Percentiles rank a stretch among this genome's conserved stretches.
These are phyloP conservation scores for Pangasianodon hypophthalmus DNA, from an alignment of 2,113 vertebrate species.

Conservation along the genomic window DNA sequence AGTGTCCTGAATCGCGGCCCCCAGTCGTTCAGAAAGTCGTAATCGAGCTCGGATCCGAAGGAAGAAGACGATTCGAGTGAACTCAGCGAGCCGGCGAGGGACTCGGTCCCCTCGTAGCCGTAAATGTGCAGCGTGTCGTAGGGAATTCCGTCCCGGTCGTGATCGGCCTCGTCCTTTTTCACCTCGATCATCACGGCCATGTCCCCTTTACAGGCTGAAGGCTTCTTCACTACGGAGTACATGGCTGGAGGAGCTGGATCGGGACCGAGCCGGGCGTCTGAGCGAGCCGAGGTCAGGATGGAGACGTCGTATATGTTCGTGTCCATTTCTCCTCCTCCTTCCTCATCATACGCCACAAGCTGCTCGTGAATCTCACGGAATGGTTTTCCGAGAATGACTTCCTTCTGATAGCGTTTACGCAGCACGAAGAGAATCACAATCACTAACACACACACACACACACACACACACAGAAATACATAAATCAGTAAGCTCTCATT, in stretches of 20 bases:
- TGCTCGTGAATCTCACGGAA: slow-evolving; percentile 93
- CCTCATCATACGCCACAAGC: slow-evolving; percentile 93
- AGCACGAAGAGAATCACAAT: slow-evolving; percentile 83
- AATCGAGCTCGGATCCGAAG: slow-evolving; percentile 84
- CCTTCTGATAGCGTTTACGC: slow-evolving; percentile 84
- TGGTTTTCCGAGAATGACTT: slow-evolving; percentile 77
- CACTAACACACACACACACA: slow-evolving; percentile 69
- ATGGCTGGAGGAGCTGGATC: slow-evolving; percentile 66
- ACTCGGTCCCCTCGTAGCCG: slow-evolving; percentile 89
- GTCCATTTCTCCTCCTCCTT: slow-evolving; percentile 98
- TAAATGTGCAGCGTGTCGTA: slow-evolving; percentile 96
- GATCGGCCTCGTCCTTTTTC: slow-evolving; percentile 94
- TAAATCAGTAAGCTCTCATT: neutral
- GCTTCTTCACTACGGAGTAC: slow-evolving; percentile 83
- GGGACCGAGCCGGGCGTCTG: slow-evolving; percentile 70
- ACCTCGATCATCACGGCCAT: slow-evolving; percentile 93
- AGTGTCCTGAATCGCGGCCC: slow-evolving; percentile 92
- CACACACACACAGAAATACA: slow-evolving; percentile 22
- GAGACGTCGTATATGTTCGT: slow-evolving; percentile 95
- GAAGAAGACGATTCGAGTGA: slow-evolving; percentile 85
- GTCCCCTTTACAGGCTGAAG: slow-evolving; percentile 78
- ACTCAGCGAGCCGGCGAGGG: slow-evolving; percentile 90
- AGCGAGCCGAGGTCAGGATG: slow-evolving; percentile 85
- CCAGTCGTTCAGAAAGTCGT: slow-evolving; percentile 94
- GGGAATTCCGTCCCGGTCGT: slow-evolving; percentile 84